A percentile compares a stretch with the other conserved stretches of the same genome.
phyloP scores from a whole-genome alignment of 2,888 invertebrate species.

The Labia minor region DNA sequence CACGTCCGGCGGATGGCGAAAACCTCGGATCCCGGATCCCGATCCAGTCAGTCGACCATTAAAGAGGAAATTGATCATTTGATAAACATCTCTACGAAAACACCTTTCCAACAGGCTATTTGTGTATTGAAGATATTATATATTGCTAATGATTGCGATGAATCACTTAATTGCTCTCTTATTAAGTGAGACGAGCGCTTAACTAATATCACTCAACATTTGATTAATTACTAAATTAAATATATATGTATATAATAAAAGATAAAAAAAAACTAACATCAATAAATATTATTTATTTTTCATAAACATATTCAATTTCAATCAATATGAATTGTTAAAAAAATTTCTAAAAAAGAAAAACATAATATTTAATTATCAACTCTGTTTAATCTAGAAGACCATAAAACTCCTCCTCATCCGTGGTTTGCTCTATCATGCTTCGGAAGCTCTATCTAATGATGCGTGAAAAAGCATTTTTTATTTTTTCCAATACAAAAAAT shows the following conservation, averaged over 20 bases:
- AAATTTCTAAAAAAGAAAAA: background rate
- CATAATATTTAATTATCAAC: background rate
- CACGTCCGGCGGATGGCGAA: conserved; percentile 7
- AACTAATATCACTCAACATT: background rate
- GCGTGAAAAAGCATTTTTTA: background rate
- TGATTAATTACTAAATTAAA: background rate
- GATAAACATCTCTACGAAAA: background rate
- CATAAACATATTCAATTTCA: background rate
- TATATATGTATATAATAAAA: background rate
- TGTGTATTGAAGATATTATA: background rate
- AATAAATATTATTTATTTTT: background rate
- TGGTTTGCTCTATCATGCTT: conserved; percentile 2
- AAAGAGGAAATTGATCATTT: conserved; percentile 8
- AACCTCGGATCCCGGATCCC: background rate
- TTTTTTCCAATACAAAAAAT: background rate
- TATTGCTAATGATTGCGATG: background rate
- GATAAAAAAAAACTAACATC: background rate
- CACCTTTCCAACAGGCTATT: background rate
- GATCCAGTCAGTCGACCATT: background rate
- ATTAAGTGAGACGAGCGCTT: too few species aligned
- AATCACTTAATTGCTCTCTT: background rate
- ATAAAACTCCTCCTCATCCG: background rate
- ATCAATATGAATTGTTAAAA: background rate
- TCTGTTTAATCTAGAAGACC: background rate
- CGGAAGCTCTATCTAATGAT: background rate